phyloP scores from a whole-genome alignment of 2,113 vertebrate genomes.

The Leptobrachium ailaonicum region DNA sequence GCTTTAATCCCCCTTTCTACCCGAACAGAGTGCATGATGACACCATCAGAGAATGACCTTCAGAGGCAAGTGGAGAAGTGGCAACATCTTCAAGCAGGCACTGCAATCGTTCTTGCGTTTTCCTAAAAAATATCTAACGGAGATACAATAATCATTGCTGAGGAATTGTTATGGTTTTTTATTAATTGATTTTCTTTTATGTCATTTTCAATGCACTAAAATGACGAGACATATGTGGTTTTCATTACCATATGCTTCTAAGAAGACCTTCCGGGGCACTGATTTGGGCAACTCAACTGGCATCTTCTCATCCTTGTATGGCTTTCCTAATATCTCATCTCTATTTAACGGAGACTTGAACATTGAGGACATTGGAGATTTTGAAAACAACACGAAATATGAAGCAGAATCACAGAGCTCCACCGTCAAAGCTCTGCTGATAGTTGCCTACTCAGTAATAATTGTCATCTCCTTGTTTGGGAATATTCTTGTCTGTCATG shows the following conservation, averaged over 20 bases:
- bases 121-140: not conserved
- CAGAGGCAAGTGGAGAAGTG: not conserved
- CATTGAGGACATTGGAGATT: slow-evolving; percentile 63
- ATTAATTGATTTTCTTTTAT: not conserved
- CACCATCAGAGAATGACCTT: not conserved
- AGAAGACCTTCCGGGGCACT: slow-evolving; percentile 53
- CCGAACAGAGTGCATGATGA: not conserved
- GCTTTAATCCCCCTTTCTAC: not conserved
- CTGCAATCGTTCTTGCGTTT: not conserved
- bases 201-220: not conserved
- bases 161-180: too few relatives aligned
- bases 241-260: slow-evolving; percentile 55
- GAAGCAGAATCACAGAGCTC: slow-evolving; percentile 65
- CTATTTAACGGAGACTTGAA: slow-evolving; percentile 62
- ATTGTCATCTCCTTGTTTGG: slow-evolving; percentile 75
- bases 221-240: slow-evolving; percentile 59
- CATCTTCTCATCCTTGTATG: slow-evolving; percentile 55
- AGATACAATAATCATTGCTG: too few relatives aligned
- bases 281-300: slow-evolving; percentile 47
- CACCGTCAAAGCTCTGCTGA: slow-evolving; percentile 62
- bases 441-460: slow-evolving; percentile 70
- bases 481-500: slow-evolving; percentile 74
- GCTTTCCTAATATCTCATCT: slow-evolving; percentile 58
- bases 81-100: not conserved
- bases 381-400: slow-evolving; percentile 51